Evolutionary conservation across 2,797 vertebrate species (phyloP), one percentile per base, ranked within the genome.

Genomic region (Lutjanus campechanus): DNA sequence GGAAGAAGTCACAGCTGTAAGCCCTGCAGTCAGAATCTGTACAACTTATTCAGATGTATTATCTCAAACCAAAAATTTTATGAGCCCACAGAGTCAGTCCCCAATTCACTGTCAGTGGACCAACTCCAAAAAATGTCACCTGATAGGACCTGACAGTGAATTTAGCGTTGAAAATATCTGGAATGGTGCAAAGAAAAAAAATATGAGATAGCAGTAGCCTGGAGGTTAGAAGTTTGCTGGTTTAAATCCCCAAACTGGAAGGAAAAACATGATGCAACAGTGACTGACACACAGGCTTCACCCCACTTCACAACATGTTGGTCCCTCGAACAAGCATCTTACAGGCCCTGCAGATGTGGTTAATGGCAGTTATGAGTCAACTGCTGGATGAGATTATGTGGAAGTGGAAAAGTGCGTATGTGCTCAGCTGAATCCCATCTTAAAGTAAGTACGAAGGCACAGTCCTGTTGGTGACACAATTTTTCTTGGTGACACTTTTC

Each of bases 361-460:
- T 82, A 81, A 87, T 83, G 70, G 73, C 81, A 72, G 56, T 64
- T 74, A 63, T 82, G 47, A 83, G 81, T 87, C 81, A 84, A 62
- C 83, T 78, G 78, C 73, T 66, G 25, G 71, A 77, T 70, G 78
- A 70, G 78, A 85, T 75, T 79, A 55, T 47, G 77, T 41, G 16
- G 49, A 76, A 70, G 59, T 75, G 64, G 70, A 80, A 72, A 82
- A 81, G 62, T 60, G 40, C 72, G 50, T 17, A 67, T 64, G 61
- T 59, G 62, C 84, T 77, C 79, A 63, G 79, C 73, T 58, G 62
- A 73, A 75, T 71, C 50, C 22, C 54, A 54, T 77, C 49, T 81
- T 73, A 43, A 73, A 65, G 43, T 72, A 77, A 81, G 72, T 56
- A 65, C 29, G 74, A 73, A 55, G 67, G 65, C 58, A 8, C 6